Evolutionary conservation across 2,888 invertebrate genomes (phyloP).

Genomic region (Drepana falcataria): DNA sequence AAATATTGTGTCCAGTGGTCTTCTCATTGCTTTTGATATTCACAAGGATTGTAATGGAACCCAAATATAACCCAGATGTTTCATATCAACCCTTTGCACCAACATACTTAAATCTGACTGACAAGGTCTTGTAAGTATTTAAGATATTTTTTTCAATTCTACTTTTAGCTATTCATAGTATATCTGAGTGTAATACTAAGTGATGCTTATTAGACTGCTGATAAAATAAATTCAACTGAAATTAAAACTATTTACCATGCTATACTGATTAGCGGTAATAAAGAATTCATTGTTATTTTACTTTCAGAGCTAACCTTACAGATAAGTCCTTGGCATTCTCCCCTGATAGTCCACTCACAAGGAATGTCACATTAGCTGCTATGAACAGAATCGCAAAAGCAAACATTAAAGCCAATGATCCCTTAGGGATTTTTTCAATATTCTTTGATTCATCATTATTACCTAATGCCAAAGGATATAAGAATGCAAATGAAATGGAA

Average conservation of each 20-base stretch:
- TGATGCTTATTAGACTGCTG: no score
- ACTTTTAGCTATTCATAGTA: no score
- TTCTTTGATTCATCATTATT: constrained; percentile 50
- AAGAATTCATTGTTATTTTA: background rate
- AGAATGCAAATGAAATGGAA: constrained; percentile 55
- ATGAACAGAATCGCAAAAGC: constrained; percentile 18
- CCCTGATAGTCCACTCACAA: constrained; percentile 61
- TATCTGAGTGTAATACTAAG: no score
- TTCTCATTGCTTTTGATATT: constrained; percentile 85
- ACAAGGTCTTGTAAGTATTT: constrained; percentile 55
- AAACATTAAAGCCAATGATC: constrained; percentile 58
- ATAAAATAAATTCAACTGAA: no score
- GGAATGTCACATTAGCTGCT: constrained; percentile 55
- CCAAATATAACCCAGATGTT: constrained; percentile 66
- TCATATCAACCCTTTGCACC: constrained; percentile 57
- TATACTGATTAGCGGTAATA: background rate
- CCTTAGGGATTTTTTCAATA: constrained; percentile 53
- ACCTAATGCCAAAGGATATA: constrained; percentile 62
- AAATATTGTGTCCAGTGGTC: constrained; percentile 84
- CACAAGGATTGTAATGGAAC: constrained; percentile 83
- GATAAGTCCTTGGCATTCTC: constrained; percentile 65
- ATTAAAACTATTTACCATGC: no score
- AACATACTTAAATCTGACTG: constrained; percentile 63
- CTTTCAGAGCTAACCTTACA: constrained; percentile 59
- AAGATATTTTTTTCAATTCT: background rate